Conservation (phyloP, 2,113 vertebrate genomes). For the Rattus norvegicus region DNA sequence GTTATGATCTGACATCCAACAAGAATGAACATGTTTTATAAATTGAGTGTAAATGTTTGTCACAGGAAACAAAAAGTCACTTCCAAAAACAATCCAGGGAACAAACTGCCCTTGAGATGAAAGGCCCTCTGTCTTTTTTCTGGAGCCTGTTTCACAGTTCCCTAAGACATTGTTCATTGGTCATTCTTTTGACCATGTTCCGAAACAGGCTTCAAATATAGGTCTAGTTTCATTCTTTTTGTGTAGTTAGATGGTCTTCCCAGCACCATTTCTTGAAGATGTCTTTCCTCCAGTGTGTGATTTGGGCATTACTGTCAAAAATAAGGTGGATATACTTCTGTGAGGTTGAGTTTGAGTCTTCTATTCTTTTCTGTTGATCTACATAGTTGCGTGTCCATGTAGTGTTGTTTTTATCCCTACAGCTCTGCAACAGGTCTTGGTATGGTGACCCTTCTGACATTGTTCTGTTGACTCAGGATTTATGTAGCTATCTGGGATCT, state of each 20-base stretch:
- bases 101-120: too few species aligned
- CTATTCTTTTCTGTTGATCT: not conserved
- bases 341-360: not conserved
- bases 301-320: not conserved
- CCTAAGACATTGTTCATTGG: too few species aligned
- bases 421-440: not conserved
- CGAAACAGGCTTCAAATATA: too few species aligned
- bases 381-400: not conserved
- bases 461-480: not conserved
- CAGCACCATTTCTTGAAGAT: not conserved
- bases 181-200: too few species aligned
- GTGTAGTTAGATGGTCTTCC: not conserved
- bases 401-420: not conserved
- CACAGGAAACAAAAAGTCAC: too few species aligned
- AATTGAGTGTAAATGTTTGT: too few species aligned
- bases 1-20: too few species aligned
- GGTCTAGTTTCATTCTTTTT: not conserved
- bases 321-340: not conserved
- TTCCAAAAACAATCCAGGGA: too few species aligned
- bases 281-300: not conserved
- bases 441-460: not conserved
- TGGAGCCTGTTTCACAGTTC: too few species aligned
- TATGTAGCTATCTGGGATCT: not conserved
- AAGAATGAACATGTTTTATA: too few species aligned
- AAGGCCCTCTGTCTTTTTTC: too few species aligned